A percentile compares a stretch with the other conserved stretches of the same genome.
Evolutionary conservation across 1,140 invertebrate genomes (phyloP).

Genomic region (Leucophenga varia): DNA sequence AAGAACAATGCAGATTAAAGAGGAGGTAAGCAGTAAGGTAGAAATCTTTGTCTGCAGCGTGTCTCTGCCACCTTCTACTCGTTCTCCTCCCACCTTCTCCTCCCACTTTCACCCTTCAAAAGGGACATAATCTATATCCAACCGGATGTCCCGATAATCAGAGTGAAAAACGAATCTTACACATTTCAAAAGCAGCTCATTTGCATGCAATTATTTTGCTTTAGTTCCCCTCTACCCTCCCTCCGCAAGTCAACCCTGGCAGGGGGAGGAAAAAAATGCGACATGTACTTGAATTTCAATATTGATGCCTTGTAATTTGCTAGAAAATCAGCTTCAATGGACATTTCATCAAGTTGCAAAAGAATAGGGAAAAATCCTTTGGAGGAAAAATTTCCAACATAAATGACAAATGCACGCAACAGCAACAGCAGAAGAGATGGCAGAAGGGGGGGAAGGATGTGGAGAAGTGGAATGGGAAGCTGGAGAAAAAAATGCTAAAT

Average conservation of each 20-base stretch:
- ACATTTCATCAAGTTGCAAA: slow-evolving; percentile 39
- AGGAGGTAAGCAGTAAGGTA: too few relatives aligned
- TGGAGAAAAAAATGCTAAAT: slow-evolving; percentile 42
- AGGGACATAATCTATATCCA: too few relatives aligned
- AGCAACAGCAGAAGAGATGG: slow-evolving; percentile 6
- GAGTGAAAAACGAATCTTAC: slow-evolving; percentile 6
- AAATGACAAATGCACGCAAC: slow-evolving; percentile 45
- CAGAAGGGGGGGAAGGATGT: slow-evolving; percentile 15
- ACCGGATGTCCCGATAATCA: too few relatives aligned
- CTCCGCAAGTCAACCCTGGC: slow-evolving; percentile 2
- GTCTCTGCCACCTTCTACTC: too few relatives aligned
- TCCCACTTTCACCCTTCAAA: too few relatives aligned
- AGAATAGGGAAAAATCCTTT: slow-evolving; percentile 16
- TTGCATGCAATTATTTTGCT: slow-evolving; percentile 47
- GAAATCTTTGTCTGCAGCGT: too few relatives aligned
- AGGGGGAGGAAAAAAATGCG: slow-evolving; percentile 22
- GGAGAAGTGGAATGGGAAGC: slow-evolving; percentile 13
- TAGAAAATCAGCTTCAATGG: slow-evolving; percentile 39
- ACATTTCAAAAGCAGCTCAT: slow-evolving; percentile 24
- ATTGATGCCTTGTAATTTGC: slow-evolving; percentile 39
- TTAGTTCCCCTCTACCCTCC: too few relatives aligned
- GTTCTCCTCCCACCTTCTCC: too few relatives aligned
- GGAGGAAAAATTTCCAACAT: slow-evolving; percentile 18
- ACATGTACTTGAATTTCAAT: slow-evolving; percentile 45
- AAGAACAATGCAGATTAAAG: too few relatives aligned